Conservation (phyloP, 1,140 invertebrate species). For the Pogonomyrmex barbatus region DNA sequence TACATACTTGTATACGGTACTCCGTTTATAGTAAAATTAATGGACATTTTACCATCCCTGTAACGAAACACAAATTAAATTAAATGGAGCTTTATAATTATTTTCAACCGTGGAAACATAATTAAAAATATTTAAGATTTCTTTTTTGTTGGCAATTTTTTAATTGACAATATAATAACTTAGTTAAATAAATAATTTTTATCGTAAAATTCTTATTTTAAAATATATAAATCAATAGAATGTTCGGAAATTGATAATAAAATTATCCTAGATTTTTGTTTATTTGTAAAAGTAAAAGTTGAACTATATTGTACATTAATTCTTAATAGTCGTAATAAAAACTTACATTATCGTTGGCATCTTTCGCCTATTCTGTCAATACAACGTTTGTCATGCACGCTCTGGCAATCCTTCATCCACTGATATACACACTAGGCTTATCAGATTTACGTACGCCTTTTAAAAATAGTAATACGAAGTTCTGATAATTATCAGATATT, state of each 20-base stretch:
- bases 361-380: background rate
- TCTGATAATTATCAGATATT: background rate
- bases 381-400: background rate
- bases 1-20: slow-evolving; percentile 80
- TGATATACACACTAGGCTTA: background rate
- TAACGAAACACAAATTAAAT: slow-evolving; percentile 53
- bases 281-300: background rate
- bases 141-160: background rate
- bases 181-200: background rate
- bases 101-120: background rate
- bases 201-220: background rate
- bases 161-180: background rate
- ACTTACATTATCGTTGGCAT: slow-evolving; percentile 37
- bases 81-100: background rate
- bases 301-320: background rate
- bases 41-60: slow-evolving; percentile 74
- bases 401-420: background rate
- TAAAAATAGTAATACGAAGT: background rate
- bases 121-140: background rate
- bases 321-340: background rate
- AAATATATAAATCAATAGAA: background rate
- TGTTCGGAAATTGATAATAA: background rate
- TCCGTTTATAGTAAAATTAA: slow-evolving; percentile 85
- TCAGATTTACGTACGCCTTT: slow-evolving; percentile 21
- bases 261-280: background rate